A percentile compares a stretch with the other conserved stretches of the same genome.
Conservation (phyloP, 2,797 vertebrate genomes). For the Enoplosus armatus region DNA sequence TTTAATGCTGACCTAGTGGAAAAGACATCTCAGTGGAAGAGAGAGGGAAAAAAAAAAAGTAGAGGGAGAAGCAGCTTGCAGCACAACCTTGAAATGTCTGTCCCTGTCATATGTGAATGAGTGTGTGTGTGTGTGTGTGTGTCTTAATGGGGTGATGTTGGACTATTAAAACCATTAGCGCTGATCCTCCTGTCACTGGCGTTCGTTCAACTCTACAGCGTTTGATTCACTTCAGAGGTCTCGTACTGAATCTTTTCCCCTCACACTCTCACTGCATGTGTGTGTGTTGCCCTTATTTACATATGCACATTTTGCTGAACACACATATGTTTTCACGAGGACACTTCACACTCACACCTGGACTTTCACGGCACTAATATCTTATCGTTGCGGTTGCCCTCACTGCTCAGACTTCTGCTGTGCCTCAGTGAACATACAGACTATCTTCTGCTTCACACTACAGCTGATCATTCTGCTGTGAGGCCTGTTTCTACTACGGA, state of each 20-base stretch:
- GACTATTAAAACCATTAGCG: constrained; percentile 78
- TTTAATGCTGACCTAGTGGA: constrained; percentile 76
- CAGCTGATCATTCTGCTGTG: too few relatives aligned
- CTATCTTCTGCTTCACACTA: neutral
- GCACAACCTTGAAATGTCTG: constrained; percentile 68
- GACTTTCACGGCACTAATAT: neutral
- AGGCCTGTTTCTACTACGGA: too few relatives aligned
- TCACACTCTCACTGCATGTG: neutral
- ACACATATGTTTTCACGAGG: neutral
- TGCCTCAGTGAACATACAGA: neutral
- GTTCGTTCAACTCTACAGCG: constrained; percentile 43
- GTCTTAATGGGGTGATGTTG: constrained; percentile 61
- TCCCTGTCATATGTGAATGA: constrained; percentile 26
- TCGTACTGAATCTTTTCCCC: neutral
- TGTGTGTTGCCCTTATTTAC: constrained; percentile 30
- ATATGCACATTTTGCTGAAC: constrained; percentile 31
- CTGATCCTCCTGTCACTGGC: constrained; percentile 46
- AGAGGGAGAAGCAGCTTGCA: constrained; percentile 27
- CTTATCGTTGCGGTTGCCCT: neutral
- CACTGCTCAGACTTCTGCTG: neutral
- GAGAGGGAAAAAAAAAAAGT: neutral
- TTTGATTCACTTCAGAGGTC: constrained; percentile 59
- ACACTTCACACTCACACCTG: constrained; percentile 8
- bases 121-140: constrained; percentile 19
- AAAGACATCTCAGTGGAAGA: constrained; percentile 48